Evolutionary conservation across 2,113 vertebrate species (phyloP).

Genomic region (Mungos mungo): DNA sequence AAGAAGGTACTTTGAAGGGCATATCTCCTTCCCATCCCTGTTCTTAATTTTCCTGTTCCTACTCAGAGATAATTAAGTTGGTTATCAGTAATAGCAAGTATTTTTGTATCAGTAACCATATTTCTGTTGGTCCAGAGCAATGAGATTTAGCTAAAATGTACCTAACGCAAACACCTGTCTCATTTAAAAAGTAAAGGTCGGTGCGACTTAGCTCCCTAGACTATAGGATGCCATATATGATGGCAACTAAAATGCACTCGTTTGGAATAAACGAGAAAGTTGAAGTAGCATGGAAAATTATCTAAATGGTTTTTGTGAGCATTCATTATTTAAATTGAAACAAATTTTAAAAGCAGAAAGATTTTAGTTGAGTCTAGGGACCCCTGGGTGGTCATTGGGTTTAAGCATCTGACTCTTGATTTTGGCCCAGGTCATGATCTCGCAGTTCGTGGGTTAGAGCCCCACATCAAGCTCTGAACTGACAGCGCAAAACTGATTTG

Average conservation of each 20-base stretch:
- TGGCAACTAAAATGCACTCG: background rate
- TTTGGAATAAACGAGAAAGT: background rate
- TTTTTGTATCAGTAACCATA: background rate
- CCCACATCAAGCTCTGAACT: no score
- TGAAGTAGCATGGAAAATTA: background rate
- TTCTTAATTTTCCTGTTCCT: background rate
- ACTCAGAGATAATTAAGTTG: background rate
- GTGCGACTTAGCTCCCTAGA: background rate
- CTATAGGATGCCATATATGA: background rate
- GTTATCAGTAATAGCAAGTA: background rate
- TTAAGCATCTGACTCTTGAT: no score
- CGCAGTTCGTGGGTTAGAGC: no score
- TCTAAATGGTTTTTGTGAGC: background rate
- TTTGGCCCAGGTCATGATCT: no score
- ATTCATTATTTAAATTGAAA: background rate
- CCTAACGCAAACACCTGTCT: background rate
- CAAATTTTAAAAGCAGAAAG: slow-evolving; percentile 8
- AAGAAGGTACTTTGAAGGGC: background rate
- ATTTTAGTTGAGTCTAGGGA: background rate
- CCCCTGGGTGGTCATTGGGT: no score
- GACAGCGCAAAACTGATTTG: no score
- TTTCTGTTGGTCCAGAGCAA: background rate
- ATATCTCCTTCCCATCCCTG: background rate
- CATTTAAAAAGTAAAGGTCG: background rate
- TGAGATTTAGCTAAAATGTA: background rate